Conservation (phyloP, 2,113 vertebrate species). For the Sminthopsis crassicaudata region DNA sequence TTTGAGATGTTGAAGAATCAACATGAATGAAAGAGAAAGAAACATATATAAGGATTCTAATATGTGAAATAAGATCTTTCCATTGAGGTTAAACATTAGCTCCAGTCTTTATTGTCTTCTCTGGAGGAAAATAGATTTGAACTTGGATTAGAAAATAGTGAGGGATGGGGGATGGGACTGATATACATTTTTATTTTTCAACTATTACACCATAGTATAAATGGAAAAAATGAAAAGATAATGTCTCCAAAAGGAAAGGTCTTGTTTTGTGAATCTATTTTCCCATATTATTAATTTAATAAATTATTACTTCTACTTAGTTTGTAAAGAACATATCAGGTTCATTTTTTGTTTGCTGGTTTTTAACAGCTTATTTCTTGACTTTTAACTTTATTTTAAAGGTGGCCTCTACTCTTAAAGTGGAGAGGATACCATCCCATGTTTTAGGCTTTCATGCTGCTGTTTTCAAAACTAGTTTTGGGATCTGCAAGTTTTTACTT, state of each 20-base stretch:
- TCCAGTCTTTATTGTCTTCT: neutral
- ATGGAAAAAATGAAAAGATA: neutral
- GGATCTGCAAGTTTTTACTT: too few relatives aligned
- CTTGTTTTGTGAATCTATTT: neutral
- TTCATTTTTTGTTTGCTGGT: too few relatives aligned
- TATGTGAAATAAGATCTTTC: neutral
- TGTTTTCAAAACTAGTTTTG: too few relatives aligned
- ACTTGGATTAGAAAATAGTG: neutral
- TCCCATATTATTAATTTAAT: neutral
- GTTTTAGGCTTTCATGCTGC: too few relatives aligned
- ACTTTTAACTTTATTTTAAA: too few relatives aligned
- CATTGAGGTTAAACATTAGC: neutral
- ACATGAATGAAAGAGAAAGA: neutral
- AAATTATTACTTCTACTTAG: neutral
- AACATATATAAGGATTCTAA: neutral
- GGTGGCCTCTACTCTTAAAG: too few relatives aligned
- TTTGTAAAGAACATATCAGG: neutral
- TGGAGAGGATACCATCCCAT: too few relatives aligned
- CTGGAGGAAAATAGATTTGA: neutral
- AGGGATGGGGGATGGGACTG: neutral
- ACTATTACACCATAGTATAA: neutral
- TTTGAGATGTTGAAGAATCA: neutral
- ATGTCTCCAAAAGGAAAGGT: neutral
- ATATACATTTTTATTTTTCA: neutral
- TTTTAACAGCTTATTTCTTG: too few relatives aligned